phyloP scores from a whole-genome alignment of 2,113 vertebrate genomes.

The Mesoclemmys tuberculata region DNA sequence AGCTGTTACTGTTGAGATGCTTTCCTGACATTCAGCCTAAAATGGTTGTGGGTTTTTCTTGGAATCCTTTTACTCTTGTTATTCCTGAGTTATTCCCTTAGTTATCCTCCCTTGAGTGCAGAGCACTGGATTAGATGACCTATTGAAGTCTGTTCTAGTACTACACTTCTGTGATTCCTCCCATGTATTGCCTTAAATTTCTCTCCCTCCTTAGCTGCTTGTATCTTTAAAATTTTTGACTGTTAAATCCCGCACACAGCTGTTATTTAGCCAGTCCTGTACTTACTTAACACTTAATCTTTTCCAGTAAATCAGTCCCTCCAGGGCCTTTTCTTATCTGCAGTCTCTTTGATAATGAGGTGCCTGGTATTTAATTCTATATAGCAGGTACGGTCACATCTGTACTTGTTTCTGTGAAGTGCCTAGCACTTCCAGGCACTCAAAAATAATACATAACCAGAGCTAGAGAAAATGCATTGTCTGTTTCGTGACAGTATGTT shows the following conservation, averaged over 20 bases:
- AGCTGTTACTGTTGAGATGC: not conserved
- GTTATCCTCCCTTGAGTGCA: not conserved
- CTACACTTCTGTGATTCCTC: not conserved
- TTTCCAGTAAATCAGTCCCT: not conserved
- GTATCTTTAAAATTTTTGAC: not conserved
- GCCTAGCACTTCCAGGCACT: not conserved
- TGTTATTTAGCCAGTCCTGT: not conserved
- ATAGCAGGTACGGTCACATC: not conserved
- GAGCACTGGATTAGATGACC: not conserved
- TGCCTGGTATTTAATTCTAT: not conserved
- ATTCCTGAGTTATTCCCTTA: not conserved
- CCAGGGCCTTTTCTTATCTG: not conserved
- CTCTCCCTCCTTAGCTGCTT: too few relatives aligned
- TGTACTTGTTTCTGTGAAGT: not conserved
- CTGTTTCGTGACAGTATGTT: not conserved
- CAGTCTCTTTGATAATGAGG: not conserved
- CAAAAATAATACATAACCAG: not conserved
- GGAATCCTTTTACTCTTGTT: not conserved
- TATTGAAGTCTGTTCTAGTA: not conserved
- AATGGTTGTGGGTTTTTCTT: not conserved
- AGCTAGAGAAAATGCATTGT: not conserved
- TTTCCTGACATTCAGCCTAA: not conserved
- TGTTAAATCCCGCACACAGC: not conserved
- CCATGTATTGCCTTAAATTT: not conserved
- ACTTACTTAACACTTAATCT: not conserved